These are phyloP conservation scores for Ostrea denselamellosa DNA, from an alignment of 1,140 invertebrate species.

Conservation along the genomic window DNA sequence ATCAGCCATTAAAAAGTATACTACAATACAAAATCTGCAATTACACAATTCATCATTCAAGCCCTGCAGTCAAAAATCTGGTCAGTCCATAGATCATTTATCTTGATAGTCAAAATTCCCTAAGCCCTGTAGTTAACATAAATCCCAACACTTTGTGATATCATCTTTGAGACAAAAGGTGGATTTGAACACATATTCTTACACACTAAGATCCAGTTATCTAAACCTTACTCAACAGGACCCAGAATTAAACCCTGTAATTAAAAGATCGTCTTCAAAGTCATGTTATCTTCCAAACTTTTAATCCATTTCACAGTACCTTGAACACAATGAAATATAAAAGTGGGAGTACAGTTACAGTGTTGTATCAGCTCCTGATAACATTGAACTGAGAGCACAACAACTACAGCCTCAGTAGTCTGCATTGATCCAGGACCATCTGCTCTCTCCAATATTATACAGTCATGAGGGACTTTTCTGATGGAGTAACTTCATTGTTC, in stretches of 20 bases:
- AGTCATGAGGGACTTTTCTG: not conserved
- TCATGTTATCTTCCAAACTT: constrained; percentile 17
- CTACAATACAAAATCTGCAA: constrained; percentile 12
- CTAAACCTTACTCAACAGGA: constrained; percentile 23
- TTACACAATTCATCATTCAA: constrained; percentile 26
- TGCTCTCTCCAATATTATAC: constrained; percentile 11
- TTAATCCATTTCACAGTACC: constrained; percentile 20
- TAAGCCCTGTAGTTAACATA: constrained; percentile 41
- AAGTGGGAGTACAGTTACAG: not conserved
- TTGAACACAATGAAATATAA: not conserved
- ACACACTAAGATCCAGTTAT: constrained; percentile 37
- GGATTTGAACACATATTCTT: constrained; percentile 36
- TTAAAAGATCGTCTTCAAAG: constrained; percentile 29
- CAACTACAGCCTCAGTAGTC: not conserved
- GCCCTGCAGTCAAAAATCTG: constrained; percentile 1
- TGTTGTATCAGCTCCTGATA: not conserved
- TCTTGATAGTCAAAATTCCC: constrained; percentile 24
- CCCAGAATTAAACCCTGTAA: not conserved
- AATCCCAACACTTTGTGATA: constrained; percentile 45
- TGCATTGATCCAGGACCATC: not conserved
- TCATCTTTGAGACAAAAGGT: constrained; percentile 40
- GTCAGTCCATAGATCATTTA: constrained; percentile 6
- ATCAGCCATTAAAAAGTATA: constrained; percentile 35
- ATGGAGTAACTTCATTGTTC: constrained; percentile 32
- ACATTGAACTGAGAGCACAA: not conserved